Base-by-base conservation (phyloP, 1,140 invertebrate genomes). In the Leguminivora glycinivorella region DNA sequence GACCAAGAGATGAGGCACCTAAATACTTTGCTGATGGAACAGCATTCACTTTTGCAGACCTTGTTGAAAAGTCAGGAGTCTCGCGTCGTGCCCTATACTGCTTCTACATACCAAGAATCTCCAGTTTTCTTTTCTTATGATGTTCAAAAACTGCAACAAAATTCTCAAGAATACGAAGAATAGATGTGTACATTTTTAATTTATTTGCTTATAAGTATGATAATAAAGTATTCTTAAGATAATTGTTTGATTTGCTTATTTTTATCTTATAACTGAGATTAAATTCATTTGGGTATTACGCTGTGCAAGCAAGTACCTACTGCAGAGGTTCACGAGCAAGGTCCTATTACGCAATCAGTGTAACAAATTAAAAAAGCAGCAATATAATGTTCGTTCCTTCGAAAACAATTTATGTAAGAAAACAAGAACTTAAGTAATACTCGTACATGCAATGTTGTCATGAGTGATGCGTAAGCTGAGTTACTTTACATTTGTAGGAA, bases 1-100 rank as follows among this genome's bases (percentile, higher is more conserved):
- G 88, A 90, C 29, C 89, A 91, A 56, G 89, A 91, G 70, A 88
- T 91, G 82, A 83, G 83, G 40, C 87, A 90, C 70, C 75, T 91
- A 74, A 90, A 88, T 14, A 88, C 77, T 1, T 38, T 91, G 67
- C 69, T 91, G 22, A 74, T 86, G 71, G 88, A 88, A 60, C 89
- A 91, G 68, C 87, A 88, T 31, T 76, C 71, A 72, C 70, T 90
- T 29, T 60, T 91, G n/a, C 85, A 89, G 43, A 85, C 72, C 60
- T 70, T 91, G 63, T 71, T 91, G 17, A 90, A 88, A 58, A 69
- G 71, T 7, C 72, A 78, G 1, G 83, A 85, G 7, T 19, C 34
- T 38, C 34, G 79, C 5, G 77, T 70, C 70, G 69, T 81, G 1
- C 74, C 72, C 47, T 22, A 83, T 69, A 66, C 83, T 6, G 67